These are phyloP conservation scores for Vollenhovia emeryi DNA, from an alignment of 1,140 invertebrate species.

Conservation along the genomic window DNA sequence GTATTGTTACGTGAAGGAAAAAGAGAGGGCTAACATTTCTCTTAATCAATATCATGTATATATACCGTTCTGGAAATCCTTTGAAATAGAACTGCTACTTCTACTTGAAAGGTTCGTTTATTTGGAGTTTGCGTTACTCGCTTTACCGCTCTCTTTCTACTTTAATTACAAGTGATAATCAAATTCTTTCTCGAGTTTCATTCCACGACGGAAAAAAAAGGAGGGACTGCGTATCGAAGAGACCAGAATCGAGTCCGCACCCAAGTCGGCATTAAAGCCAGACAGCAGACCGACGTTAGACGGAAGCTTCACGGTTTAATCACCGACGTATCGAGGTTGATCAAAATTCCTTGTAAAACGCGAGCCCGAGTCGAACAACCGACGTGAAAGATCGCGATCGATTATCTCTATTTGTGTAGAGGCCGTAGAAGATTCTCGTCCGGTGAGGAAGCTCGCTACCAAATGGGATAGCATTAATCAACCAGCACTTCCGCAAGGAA, in stretches of 20 bases:
- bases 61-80: neutral
- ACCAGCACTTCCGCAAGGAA: slow-evolving; percentile 62
- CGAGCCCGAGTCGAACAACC: neutral
- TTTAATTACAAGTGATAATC: slow-evolving; percentile 49
- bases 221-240: neutral
- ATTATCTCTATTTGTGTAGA: slow-evolving; percentile 8
- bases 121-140: slow-evolving; percentile 26
- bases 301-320: slow-evolving; percentile 34
- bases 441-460: slow-evolving; percentile 19
- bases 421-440: slow-evolving; percentile 14
- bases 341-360: slow-evolving; percentile 24
- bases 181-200: slow-evolving; percentile 42
- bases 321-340: neutral
- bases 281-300: slow-evolving; percentile 19
- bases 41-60: neutral
- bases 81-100: slow-evolving; percentile 21
- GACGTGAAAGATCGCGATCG: slow-evolving; percentile 12
- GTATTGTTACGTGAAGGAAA: neutral
- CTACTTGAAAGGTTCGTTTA: slow-evolving; percentile 27
- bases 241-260: neutral
- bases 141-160: neutral
- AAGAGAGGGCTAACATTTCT: slow-evolving; percentile 20
- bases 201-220: slow-evolving; percentile 1
- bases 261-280: slow-evolving; percentile 7
- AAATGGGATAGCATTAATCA: slow-evolving; percentile 67